Conservation (phyloP, 2,888 invertebrate species). For the Cephus pulcher region DNA sequence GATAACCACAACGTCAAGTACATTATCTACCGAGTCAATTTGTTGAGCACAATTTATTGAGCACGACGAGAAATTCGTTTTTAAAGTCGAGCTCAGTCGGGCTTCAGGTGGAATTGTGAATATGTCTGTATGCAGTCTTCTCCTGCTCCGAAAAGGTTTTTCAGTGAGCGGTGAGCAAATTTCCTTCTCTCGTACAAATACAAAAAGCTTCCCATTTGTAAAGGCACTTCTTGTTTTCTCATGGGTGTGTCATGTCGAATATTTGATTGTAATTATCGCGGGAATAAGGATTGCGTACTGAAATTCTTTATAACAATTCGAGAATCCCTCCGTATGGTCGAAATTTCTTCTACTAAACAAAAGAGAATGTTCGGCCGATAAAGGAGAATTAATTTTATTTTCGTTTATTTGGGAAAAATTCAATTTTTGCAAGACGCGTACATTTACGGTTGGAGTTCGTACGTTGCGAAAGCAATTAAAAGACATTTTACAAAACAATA, state of each 20-base stretch:
- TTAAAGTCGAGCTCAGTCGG: background rate
- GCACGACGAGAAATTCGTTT: background rate
- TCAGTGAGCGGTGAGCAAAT: slow-evolving; percentile 41
- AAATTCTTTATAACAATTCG: background rate
- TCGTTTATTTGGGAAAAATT: background rate
- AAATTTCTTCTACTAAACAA: background rate
- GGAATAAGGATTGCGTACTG: background rate
- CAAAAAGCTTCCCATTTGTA: background rate
- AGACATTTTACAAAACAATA: background rate
- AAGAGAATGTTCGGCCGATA: background rate
- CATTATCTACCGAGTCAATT: background rate
- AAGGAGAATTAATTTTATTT: background rate
- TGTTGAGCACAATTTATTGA: background rate
- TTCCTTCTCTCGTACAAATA: slow-evolving; percentile 1
- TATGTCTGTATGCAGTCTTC: slow-evolving; percentile 42
- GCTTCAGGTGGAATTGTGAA: slow-evolving; percentile 4
- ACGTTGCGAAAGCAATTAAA: background rate
- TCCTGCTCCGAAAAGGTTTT: slow-evolving; percentile 38
- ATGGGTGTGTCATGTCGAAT: background rate
- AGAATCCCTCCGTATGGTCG: background rate
- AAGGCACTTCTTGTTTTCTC: background rate
- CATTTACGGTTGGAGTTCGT: background rate
- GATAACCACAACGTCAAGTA: background rate
- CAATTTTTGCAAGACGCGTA: background rate
- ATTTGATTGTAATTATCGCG: background rate